Base-by-base conservation (phyloP, 2,888 invertebrate genomes). In the Amiota communis region DNA sequence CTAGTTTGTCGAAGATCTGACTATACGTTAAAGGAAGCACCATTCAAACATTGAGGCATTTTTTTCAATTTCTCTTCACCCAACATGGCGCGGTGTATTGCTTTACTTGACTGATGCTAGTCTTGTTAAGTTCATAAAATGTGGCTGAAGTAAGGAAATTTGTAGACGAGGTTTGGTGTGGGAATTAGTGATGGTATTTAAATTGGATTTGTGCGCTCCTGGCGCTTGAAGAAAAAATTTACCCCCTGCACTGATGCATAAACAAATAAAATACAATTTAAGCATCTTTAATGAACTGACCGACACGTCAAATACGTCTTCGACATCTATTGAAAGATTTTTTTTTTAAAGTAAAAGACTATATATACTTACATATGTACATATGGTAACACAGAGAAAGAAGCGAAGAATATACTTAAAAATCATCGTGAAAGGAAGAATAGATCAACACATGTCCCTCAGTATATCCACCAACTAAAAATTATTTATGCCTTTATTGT, bases 191-290 rank as follows among this genome's bases (percentile, higher is more conserved):
- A 76, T 76, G 77, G 80, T 78, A 80, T 82, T 83, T 80, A 84
- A 84, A 83, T 83, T 84, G 83, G 84, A 84, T 83, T 84, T 84
- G 80, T 84, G 81, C 75, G 83, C 82, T 84, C 80, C 83, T 84
- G 83, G 82, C 83, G 80, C 80, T 80, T 68, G 47, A 20, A 15
- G 64, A 46, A 53, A 64, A 36, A 63, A 56, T 15, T 20, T 23
- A 59, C 59, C 76, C 64, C 69, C 47, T 72, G 74, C 69, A 75
- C 76, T 77, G 11, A 11, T 11, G 20, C 15, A 20, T 17, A 82
- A 47, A 65, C 23, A 20, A 61, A 78, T 81, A 79, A 80, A 81
- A 84, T 79, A 84, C 83, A 83, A 83, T 84, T 84, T 83, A 84
- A 78, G 81, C 83, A 78, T 80, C 84, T 79, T 83, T 82, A 83